Conservation (phyloP, 2,888 invertebrate species). For the Apoda limacodes region DNA sequence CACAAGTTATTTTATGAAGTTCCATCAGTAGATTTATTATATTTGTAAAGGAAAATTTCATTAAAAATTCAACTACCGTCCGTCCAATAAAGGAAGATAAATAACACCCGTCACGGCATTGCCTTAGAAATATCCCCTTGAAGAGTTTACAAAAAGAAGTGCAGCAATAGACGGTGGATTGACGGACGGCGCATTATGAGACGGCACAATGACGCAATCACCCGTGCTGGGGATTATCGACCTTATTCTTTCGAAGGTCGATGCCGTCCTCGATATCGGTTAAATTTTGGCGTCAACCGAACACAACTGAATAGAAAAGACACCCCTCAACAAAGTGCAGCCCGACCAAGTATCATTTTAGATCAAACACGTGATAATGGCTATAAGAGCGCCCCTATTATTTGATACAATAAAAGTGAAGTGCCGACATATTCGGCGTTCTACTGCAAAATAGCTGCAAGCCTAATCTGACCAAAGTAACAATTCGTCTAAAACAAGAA, state of each 20-base stretch:
- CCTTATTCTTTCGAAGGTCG: constrained; percentile 27
- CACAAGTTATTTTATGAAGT: too few relatives aligned
- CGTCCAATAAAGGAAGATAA: constrained; percentile 16
- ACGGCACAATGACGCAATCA: constrained; percentile 26
- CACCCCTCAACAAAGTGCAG: constrained; percentile 35
- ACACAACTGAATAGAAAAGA: constrained; percentile 34
- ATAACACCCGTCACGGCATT: constrained; percentile 14
- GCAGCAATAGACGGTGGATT: constrained; percentile 18
- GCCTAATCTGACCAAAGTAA: constrained; percentile 33
- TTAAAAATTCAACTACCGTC: too few relatives aligned
- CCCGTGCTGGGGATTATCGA: constrained; percentile 24
- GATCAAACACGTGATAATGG: constrained; percentile 70
- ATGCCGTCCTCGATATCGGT: constrained; percentile 30
- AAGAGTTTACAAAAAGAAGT: background rate
- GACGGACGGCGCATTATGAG: constrained; percentile 23
- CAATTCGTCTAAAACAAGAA: constrained; percentile 15
- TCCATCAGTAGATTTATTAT: too few relatives aligned
- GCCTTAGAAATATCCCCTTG: constrained; percentile 13
- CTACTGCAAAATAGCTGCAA: constrained; percentile 47
- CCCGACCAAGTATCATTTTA: constrained; percentile 63
- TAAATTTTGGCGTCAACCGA: constrained; percentile 23
- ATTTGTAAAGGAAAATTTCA: too few relatives aligned
- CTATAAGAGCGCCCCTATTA: constrained; percentile 69
- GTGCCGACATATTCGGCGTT: constrained; percentile 68
- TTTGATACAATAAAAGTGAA: constrained; percentile 70